These are phyloP conservation scores for Tenebrosternarchus preto DNA, from an alignment of 2,113 vertebrate species.

Conservation along the genomic window DNA sequence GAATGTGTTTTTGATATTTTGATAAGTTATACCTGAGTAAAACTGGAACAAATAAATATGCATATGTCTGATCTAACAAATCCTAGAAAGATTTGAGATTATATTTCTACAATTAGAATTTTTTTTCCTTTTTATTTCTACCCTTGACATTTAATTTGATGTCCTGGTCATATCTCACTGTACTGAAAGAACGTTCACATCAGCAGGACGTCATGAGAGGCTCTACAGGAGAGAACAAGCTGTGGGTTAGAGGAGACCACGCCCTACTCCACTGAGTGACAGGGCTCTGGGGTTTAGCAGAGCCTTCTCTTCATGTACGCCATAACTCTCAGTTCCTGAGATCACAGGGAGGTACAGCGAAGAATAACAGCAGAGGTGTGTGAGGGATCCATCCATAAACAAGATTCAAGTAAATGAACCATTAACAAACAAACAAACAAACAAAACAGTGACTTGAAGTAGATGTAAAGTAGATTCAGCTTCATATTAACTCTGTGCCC, in stretches of 20 bases:
- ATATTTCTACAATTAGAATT: not conserved
- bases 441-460: no score
- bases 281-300: conserved; percentile 1
- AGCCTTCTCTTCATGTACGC: conserved; percentile 11
- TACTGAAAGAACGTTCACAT: not conserved
- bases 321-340: conserved; percentile 3
- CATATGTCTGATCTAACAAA: no score
- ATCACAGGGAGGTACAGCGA: not conserved
- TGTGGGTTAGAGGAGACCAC: not conserved
- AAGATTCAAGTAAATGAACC: not conserved
- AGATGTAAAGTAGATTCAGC: no score
- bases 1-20: conserved; percentile 6
- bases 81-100: not conserved
- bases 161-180: no score
- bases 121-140: no score
- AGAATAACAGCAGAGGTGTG: not conserved
- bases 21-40: no score
- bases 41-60: no score
- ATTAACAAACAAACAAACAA: no score
- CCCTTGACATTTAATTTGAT: no score
- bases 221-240: not conserved
- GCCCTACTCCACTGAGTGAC: conserved; percentile 1
- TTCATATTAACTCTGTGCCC: no score
- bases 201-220: conserved; percentile 10
- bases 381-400: no score